Conservation (phyloP, 1,140 invertebrate species). For the Popillia japonica region DNA sequence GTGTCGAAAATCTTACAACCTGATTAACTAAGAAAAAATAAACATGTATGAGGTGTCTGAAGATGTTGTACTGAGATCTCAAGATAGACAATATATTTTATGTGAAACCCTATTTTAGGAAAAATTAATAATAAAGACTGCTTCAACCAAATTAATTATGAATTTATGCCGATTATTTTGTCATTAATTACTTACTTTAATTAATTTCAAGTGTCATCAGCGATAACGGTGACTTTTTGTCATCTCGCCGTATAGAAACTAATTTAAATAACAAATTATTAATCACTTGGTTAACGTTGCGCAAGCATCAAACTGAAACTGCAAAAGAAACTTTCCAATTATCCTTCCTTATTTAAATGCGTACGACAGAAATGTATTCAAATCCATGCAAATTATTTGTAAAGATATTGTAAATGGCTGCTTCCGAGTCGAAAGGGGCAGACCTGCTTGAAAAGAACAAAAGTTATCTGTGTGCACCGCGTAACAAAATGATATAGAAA, state of each 20-base stretch:
- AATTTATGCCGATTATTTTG: not conserved
- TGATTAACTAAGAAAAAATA: too few relatives aligned
- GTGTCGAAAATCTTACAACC: too few relatives aligned
- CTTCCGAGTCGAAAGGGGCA: not conserved
- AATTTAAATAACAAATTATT: conserved; percentile 21
- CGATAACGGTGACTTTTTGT: not conserved
- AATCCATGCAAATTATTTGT: conserved; percentile 34
- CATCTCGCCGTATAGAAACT: not conserved
- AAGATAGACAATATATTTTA: too few relatives aligned
- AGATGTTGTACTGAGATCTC: too few relatives aligned
- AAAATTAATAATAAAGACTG: too few relatives aligned
- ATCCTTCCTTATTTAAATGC: conserved; percentile 9
- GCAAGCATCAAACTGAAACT: not conserved
- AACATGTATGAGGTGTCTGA: too few relatives aligned
- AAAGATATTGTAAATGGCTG: conserved; percentile 31
- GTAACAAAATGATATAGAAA: conserved; percentile 18
- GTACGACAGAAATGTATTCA: conserved; percentile 25
- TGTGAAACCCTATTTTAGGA: too few relatives aligned
- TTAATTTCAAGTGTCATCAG: conserved; percentile 6
- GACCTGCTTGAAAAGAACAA: not conserved
- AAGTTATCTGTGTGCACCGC: not conserved
- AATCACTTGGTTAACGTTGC: not conserved
- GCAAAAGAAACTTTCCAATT: conserved; percentile 19
- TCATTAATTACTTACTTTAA: not conserved
- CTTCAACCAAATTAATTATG: too few relatives aligned